Evolutionary conservation across 2,888 invertebrate genomes (phyloP).

Genomic region (Papilio gigon): DNA sequence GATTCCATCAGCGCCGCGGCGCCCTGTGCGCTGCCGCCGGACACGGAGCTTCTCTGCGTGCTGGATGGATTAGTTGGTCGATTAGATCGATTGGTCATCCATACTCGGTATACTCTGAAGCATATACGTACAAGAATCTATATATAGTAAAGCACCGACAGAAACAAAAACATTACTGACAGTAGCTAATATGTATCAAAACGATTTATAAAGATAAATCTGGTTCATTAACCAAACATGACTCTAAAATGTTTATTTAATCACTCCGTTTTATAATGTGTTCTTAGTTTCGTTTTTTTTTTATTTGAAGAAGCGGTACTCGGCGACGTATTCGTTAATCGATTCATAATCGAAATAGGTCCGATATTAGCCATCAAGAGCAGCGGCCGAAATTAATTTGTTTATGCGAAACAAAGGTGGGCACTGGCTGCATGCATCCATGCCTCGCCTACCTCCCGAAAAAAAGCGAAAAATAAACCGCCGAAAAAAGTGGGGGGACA

Average conservation of each 20-base stretch:
- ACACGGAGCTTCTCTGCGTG: background rate
- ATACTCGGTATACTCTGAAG: background rate
- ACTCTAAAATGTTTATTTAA: background rate
- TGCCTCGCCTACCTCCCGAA: constrained; percentile 78
- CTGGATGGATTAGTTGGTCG: constrained; percentile 13
- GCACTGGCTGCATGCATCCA: constrained; percentile 80
- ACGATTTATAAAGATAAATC: too few relatives aligned
- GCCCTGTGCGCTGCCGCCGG: constrained; percentile 8
- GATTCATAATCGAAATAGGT: constrained; percentile 48
- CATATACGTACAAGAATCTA: background rate
- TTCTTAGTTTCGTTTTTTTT: background rate
- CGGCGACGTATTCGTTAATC: constrained; percentile 43
- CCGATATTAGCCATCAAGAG: constrained; percentile 80
- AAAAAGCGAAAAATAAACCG: constrained; percentile 70
- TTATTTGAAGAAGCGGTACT: background rate
- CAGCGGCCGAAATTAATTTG: constrained; percentile 82
- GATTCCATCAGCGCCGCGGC: constrained; percentile 65
- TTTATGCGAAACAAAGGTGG: constrained; percentile 83
- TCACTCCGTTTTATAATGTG: background rate
- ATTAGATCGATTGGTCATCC: background rate
- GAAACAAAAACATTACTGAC: too few relatives aligned
- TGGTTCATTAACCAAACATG: background rate
- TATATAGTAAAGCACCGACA: too few relatives aligned
- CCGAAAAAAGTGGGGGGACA: constrained; percentile 51
- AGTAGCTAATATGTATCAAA: too few relatives aligned